A percentile compares a stretch with the other conserved stretches of the same genome.
These are phyloP conservation scores for Sebastes reedi DNA, from an alignment of 2,797 vertebrate genomes.

Conservation along the genomic window DNA sequence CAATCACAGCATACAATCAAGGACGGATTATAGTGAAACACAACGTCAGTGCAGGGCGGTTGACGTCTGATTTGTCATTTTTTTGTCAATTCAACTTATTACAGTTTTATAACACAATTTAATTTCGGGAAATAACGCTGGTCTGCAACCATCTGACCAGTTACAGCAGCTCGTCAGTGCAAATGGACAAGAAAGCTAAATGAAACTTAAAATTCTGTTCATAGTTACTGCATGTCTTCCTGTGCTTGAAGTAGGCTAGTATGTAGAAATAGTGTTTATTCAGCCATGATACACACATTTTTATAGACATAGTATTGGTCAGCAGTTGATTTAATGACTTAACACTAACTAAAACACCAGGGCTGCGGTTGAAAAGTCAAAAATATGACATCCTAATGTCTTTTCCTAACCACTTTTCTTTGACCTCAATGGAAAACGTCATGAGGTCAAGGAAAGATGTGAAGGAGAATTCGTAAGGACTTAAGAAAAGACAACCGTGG, in stretches of 20 bases:
- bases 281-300: background rate
- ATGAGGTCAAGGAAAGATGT: no score
- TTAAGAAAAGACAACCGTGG: no score
- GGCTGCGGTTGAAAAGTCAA: no score
- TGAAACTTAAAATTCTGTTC: background rate
- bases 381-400: no score
- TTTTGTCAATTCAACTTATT: no score
- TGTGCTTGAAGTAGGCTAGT: no score
- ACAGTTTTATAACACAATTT: no score
- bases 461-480: no score
- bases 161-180: background rate
- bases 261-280: background rate
- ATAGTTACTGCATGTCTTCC: background rate
- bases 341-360: background rate
- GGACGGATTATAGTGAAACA: background rate
- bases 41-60: no score
- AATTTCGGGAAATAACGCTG: background rate
- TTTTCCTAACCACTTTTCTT: no score
- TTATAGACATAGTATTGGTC: background rate
- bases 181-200: background rate
- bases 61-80: no score
- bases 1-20: background rate
- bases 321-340: background rate
- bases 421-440: no score
- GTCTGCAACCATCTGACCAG: background rate